phyloP scores from a whole-genome alignment of 2,797 vertebrate genomes.

The Telmatherina bonti region DNA sequence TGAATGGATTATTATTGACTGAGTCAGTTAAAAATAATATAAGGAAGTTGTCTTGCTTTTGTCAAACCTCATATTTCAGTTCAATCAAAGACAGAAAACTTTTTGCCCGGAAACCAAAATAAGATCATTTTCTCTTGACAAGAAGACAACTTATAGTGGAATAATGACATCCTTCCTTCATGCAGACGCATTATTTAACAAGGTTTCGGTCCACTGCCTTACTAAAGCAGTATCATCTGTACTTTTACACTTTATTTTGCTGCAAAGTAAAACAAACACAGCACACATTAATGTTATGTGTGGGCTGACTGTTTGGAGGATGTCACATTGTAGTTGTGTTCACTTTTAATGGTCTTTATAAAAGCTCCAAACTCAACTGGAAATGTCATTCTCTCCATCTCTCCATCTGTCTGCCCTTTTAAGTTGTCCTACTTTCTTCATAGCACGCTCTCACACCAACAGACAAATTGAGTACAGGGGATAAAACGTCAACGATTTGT shows the following conservation, averaged over 20 bases:
- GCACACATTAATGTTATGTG: constrained; percentile 17
- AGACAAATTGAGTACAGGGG: constrained; percentile 8
- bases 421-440: constrained; percentile 20
- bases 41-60: background rate
- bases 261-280: constrained; percentile 20
- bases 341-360: constrained; percentile 48
- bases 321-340: constrained; percentile 21
- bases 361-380: constrained; percentile 42
- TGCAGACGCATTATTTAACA: background rate
- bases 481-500: constrained; percentile 9
- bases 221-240: background rate
- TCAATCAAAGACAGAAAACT: background rate
- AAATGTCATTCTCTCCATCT: constrained; percentile 30
- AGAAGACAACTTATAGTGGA: background rate
- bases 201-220: constrained; percentile 1
- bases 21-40: constrained; percentile 10
- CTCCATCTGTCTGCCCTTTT: constrained; percentile 21
- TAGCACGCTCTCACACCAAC: constrained; percentile 3
- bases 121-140: background rate
- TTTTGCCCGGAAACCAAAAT: background rate
- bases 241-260: constrained; percentile 9
- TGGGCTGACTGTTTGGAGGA: constrained; percentile 32
- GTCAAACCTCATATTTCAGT: background rate
- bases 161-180: background rate
- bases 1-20: background rate